Conservation (phyloP, 2,113 vertebrate genomes). For the Empidonax alnorum region DNA sequence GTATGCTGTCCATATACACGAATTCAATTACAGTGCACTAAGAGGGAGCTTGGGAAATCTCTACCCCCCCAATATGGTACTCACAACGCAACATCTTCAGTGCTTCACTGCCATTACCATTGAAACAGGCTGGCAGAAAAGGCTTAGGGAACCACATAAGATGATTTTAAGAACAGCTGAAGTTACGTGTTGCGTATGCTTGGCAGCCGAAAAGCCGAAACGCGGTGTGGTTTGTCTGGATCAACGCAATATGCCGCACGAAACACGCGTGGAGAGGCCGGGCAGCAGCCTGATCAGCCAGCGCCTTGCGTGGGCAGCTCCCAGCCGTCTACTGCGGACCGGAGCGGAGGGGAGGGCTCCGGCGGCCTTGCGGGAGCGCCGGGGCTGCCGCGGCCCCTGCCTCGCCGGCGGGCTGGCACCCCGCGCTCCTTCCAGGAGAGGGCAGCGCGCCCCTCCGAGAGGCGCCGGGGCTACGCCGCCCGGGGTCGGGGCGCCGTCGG, state of each 20-base stretch:
- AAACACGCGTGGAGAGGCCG: rapidly evolving
- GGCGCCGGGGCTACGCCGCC: neutral
- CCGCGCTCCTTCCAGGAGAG: neutral
- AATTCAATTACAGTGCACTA: rapidly evolving
- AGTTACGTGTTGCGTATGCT: rapidly evolving
- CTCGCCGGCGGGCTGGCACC: too few relatives aligned
- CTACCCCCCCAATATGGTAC: rapidly evolving
- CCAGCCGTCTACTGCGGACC: neutral
- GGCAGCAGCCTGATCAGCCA: rapidly evolving
- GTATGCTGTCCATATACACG: neutral
- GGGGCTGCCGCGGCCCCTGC: too few relatives aligned
- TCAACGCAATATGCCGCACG: rapidly evolving
- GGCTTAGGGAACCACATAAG: rapidly evolving
- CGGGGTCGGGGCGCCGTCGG: neutral
- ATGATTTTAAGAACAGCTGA: neutral
- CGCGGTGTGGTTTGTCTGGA: rapidly evolving
- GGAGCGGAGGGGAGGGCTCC: too few relatives aligned
- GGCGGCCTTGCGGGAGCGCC: rapidly evolving
- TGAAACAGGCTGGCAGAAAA: neutral
- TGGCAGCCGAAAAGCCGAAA: neutral
- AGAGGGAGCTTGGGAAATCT: neutral
- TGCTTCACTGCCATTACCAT: rapidly evolving
- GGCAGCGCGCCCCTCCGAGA: neutral
- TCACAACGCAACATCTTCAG: rapidly evolving
- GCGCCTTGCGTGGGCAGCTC: rapidly evolving